Evolutionary conservation across 2,113 vertebrate species (phyloP), one percentile per base, ranked within the genome.

Genomic region (Chunga burmeisteri): DNA sequence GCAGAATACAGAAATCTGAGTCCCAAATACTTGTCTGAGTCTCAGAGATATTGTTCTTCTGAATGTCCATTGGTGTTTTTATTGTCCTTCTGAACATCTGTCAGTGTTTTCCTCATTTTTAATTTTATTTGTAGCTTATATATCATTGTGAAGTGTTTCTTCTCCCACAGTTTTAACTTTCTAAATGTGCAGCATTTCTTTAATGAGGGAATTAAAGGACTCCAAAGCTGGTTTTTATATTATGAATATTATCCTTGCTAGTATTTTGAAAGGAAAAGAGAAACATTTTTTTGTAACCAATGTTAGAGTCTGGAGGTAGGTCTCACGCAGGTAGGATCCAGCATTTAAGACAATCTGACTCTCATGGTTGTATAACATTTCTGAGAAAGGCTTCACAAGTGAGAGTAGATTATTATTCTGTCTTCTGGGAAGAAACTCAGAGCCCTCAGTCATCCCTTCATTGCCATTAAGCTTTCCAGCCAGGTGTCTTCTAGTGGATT

Each of bases 31-130:
- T 79, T 6, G 1, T 21, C 23, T 75, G 14, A 75, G 9, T 59
- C 20, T 38, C 16, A 75, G 11, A 3, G 9, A 1, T 65, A 27
- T 63, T 90, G 32, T 14, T 16, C 18, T 93, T 81, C 17, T 84
- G 55, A 84, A 77, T 0, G 0, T 46, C 7, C 10, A 58, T 50
- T 3, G 1, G 3, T 36, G 11, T 21, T 38, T 40, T 79, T 65
- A 27, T 63, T 90, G 32, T 12, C 19, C 18, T 93, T 81, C 17
- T 84, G 55, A 84, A 77, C 0, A 0, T 46, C 7, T 9, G 58
- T 50, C 4, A 2, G 3, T 36, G 11, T 21, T 38, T 40, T 79
- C 12, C 10, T 27, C 2, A 5, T 47, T 52, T 84, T 79, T 38
- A 7, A n/a, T 83, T 67, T 72, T 88, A 2, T 25, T 83, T 73